Conservation (phyloP, 2,113 vertebrate genomes). For the Lota lota region DNA sequence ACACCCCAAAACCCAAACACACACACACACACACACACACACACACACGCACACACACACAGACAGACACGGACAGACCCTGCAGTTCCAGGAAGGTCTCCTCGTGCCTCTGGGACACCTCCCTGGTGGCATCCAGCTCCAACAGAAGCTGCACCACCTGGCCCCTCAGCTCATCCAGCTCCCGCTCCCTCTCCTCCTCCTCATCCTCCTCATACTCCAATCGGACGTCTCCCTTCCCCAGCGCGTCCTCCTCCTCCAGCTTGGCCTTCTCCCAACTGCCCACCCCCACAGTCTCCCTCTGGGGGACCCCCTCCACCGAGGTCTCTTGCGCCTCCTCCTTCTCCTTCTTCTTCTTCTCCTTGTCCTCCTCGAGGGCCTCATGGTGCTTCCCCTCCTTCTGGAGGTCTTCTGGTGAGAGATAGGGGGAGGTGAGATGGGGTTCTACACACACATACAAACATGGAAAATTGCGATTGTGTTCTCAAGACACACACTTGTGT, state of each 20-base stretch:
- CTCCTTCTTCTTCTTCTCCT: conserved; percentile 50
- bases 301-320: conserved; percentile 41
- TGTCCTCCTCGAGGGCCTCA: conserved; percentile 40
- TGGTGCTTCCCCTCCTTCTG: conserved; percentile 48
- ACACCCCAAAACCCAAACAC: conserved; percentile 1
- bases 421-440: not conserved
- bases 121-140: conserved; percentile 79
- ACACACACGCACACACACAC: not conserved
- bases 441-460: too few relatives aligned
- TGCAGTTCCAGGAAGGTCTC: conserved; percentile 74
- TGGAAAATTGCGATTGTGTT: too few relatives aligned
- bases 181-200: conserved; percentile 55
- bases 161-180: conserved; percentile 73
- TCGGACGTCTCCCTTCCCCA: conserved; percentile 17
- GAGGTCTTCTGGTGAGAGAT: not conserved
- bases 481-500: not conserved
- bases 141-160: conserved; percentile 79
- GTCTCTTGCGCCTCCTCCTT: conserved; percentile 46
- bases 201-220: conserved; percentile 46
- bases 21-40: conserved; percentile 16
- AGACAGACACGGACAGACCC: conserved; percentile 23
- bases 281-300: conserved; percentile 33
- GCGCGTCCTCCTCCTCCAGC: conserved; percentile 38
- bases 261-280: conserved; percentile 39
- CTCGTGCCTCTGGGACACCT: conserved; percentile 75